phyloP scores from a whole-genome alignment of 2,888 invertebrate genomes.

The Nephrotoma appendiculata region DNA sequence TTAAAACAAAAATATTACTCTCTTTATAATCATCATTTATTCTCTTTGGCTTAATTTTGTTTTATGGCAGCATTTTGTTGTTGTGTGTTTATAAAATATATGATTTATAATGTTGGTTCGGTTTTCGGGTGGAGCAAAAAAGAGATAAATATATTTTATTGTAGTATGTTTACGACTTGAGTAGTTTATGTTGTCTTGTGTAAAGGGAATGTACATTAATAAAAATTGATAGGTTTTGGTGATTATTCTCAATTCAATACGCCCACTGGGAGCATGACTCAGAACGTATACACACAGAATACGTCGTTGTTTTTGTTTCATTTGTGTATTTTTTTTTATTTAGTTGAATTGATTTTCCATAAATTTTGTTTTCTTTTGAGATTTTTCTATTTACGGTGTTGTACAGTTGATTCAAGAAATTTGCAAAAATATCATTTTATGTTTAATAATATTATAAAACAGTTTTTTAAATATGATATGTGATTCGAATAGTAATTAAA shows the following conservation, averaged over 20 bases:
- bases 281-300: background rate
- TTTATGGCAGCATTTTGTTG: background rate
- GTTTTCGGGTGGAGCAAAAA: background rate
- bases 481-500: background rate
- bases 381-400: background rate
- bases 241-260: background rate
- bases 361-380: background rate
- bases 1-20: background rate
- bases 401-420: background rate
- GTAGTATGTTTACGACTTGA: background rate
- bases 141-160: background rate
- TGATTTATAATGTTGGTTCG: background rate
- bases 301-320: background rate
- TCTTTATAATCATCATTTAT: background rate
- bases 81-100: background rate
- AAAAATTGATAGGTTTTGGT: conserved; percentile 1
- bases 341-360: conserved; percentile 3
- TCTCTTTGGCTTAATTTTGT: background rate
- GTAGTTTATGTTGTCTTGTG: background rate
- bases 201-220: background rate
- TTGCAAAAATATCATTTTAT: background rate
- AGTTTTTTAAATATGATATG: background rate
- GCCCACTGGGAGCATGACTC: conserved; percentile 2
- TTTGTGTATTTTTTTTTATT: background rate
- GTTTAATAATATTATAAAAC: background rate